Base-by-base conservation (phyloP, 2,113 vertebrate species). In the Tringa solitaria region DNA sequence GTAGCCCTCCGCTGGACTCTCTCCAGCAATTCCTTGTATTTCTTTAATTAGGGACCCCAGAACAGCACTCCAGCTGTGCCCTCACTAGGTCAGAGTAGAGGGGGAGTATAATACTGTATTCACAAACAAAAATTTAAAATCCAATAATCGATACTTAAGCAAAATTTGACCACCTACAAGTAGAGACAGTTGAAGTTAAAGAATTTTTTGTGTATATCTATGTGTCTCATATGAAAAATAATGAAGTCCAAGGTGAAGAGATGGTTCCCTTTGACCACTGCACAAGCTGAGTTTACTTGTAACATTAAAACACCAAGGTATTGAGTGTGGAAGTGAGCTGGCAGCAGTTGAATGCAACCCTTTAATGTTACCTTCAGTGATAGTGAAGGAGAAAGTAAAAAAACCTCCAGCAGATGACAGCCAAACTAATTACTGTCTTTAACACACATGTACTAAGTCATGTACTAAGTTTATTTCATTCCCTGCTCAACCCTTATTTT, bases 121-220 rank as follows among this genome's bases (percentile, higher is more conserved):
- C 20, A 10, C 26, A 4, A n/a, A 30, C 7, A 22, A 41, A 43
- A 26, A 12, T 27, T 23, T n/a, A 30, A 70, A 43, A 74, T 39
- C 33, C 10, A 4, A 0, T 43, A 26, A 27, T 10, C 28, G n/a
- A 6, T 51, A 43, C 1, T 22, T 12, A 4, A 15, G 13, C 46
- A 54, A 65, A 77, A 77, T 12, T 22, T 33, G 10, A 8, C 70
- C 12, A 8, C 22, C 24, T 32, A 17, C 15, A 30, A 69, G 3
- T 5, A n/a, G 14, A 69, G 14, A 30, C 4, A 37, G 15, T 4
- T 73, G 57, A 33, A 65, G 26, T 37, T 15, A 33, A 28, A 28
- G 8, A 20, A 5, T 3, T 32, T 26, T 64, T 24, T 78, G 19
- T 37, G 10, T 22, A 1, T 35, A 5, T 2, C 2, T 24, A 7